Percentiles rank a stretch among this genome's conserved stretches.
These are phyloP conservation scores for Pogonophryne albipinna DNA, from an alignment of 2,797 vertebrate species.

Conservation along the genomic window DNA sequence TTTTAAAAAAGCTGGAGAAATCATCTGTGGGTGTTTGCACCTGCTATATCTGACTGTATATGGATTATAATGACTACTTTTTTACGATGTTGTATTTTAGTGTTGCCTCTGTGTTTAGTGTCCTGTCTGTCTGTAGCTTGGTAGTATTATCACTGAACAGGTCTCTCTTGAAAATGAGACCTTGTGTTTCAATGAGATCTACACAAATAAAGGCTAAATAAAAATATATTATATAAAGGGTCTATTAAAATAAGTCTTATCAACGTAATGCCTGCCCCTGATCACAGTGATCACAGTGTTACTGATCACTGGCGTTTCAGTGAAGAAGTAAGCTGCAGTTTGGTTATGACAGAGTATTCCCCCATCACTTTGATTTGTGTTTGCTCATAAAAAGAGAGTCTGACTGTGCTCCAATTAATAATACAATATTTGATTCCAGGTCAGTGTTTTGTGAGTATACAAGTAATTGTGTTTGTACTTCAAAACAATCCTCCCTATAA, in stretches of 20 bases:
- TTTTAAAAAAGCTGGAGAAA: too few relatives aligned
- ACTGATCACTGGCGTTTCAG: background rate
- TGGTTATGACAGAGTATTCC: background rate
- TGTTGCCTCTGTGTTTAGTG: too few relatives aligned
- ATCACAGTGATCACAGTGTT: background rate
- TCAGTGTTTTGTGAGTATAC: constrained; percentile 2
- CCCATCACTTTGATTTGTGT: constrained; percentile 1
- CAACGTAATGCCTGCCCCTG: background rate
- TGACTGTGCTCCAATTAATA: constrained; percentile 28
- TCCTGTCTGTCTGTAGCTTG: too few relatives aligned
- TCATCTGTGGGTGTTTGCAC: too few relatives aligned
- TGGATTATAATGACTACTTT: too few relatives aligned
- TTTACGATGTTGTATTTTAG: too few relatives aligned
- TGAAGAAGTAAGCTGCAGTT: background rate
- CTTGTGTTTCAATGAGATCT: too few relatives aligned
- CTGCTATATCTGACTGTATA: too few relatives aligned
- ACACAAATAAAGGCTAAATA: too few relatives aligned
- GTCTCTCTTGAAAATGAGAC: too few relatives aligned
- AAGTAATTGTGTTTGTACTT: constrained; percentile 27
- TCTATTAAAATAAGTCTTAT: background rate
- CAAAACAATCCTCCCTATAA: constrained; percentile 26
- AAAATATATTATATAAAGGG: background rate
- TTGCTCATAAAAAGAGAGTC: background rate
- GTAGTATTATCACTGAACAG: too few relatives aligned
- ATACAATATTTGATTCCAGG: constrained; percentile 25